phyloP scores from a whole-genome alignment of 2,888 invertebrate species.

The Corythucha ciliata region DNA sequence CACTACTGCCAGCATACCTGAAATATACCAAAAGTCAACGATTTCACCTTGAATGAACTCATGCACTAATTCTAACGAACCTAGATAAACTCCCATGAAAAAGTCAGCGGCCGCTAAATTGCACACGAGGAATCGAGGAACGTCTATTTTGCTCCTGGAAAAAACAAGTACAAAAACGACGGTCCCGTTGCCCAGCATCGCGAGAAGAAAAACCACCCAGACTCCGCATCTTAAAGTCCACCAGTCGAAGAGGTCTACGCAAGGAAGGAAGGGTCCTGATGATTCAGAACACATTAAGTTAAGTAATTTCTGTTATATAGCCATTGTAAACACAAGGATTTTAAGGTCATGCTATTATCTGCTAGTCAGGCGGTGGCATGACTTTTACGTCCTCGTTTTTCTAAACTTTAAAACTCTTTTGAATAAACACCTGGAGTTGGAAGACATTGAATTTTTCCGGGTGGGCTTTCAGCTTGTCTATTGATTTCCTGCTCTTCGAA shows the following conservation, averaged over 20 bases:
- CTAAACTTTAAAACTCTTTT: too few species aligned
- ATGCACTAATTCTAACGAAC: slow-evolving; percentile 42
- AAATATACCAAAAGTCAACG: slow-evolving; percentile 20
- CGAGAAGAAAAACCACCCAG: slow-evolving; percentile 92
- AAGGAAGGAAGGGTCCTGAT: slow-evolving; percentile 87
- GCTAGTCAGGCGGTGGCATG: neutral
- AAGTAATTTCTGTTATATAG: neutral
- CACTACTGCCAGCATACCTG: slow-evolving; percentile 86
- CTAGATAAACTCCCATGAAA: slow-evolving; percentile 91
- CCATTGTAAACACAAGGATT: neutral
- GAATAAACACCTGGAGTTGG: slow-evolving; percentile 61
- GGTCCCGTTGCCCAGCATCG: slow-evolving; percentile 90
- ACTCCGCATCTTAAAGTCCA: slow-evolving; percentile 94
- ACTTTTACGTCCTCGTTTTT: too few species aligned
- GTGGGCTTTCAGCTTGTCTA: slow-evolving; percentile 37
- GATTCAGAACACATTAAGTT: slow-evolving; percentile 8
- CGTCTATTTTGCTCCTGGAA: slow-evolving; percentile 88
- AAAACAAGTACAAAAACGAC: slow-evolving; percentile 89
- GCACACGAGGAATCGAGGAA: slow-evolving; percentile 91
- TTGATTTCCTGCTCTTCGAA: slow-evolving; percentile 53
- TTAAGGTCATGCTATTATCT: neutral
- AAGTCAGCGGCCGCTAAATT: slow-evolving; percentile 95
- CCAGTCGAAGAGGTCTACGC: slow-evolving; percentile 94
- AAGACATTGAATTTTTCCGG: slow-evolving; percentile 59
- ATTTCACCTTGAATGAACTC: neutral